Evolutionary conservation across 2,888 invertebrate genomes (phyloP).

Genomic region (Cheilosia impressa): DNA sequence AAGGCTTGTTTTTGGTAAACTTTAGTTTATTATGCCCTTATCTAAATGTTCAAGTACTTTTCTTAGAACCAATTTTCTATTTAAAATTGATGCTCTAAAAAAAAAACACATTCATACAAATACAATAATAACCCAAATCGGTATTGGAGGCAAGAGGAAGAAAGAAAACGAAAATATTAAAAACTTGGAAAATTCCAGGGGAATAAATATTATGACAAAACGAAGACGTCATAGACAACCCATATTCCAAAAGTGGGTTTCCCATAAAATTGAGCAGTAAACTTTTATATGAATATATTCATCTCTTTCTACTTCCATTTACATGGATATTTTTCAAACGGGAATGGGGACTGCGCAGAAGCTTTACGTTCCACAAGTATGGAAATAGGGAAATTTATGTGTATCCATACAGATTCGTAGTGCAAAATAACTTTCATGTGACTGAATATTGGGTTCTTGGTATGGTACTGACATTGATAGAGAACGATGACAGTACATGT

Average conservation of each 20-base stretch:
- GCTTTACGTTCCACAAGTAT: slow-evolving; percentile 5
- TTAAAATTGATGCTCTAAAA: not conserved
- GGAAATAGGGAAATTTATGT: slow-evolving; percentile 4
- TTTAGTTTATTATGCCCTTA: not conserved
- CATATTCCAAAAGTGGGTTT: slow-evolving; percentile 58
- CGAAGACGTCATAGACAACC: slow-evolving; percentile 70
- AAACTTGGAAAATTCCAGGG: slow-evolving; percentile 58
- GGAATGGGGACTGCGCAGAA: slow-evolving; percentile 54
- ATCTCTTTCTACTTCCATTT: slow-evolving; percentile 27
- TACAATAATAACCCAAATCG: slow-evolving; percentile 35
- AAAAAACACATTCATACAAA: not conserved
- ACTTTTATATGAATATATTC: not conserved
- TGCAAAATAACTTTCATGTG: slow-evolving; percentile 11
- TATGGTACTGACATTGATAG: slow-evolving; percentile 30
- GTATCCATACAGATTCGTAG: not conserved
- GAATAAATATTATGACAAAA: slow-evolving; percentile 56
- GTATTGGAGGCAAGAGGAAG: not conserved
- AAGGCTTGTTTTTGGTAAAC: not conserved
- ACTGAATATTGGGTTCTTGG: slow-evolving; percentile 22
- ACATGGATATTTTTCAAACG: slow-evolving; percentile 21
- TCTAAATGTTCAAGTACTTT: not conserved
- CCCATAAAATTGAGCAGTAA: slow-evolving; percentile 15
- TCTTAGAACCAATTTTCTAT: slow-evolving; percentile 27
- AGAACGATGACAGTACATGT: not conserved
- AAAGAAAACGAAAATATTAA: not conserved